These are phyloP conservation scores for Smutsia temminckii DNA, from an alignment of 2,797 vertebrate species.

Conservation along the genomic window DNA sequence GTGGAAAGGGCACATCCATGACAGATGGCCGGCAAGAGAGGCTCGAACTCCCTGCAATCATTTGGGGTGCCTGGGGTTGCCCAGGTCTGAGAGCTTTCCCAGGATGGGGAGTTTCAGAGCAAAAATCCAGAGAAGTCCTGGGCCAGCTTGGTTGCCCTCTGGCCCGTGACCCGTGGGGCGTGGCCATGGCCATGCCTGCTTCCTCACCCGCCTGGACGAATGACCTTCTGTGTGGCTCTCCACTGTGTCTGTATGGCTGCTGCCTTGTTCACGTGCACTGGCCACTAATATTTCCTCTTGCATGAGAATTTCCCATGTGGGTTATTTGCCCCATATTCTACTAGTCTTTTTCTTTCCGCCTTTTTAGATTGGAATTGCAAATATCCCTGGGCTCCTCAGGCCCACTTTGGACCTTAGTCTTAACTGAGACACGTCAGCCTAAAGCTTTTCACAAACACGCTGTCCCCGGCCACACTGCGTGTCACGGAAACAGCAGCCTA, in stretches of 20 bases:
- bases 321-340: background rate
- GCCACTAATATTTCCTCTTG: rapidly evolving
- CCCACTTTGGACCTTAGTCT: background rate
- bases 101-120: rapidly evolving
- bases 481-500: background rate
- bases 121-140: rapidly evolving
- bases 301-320: rapidly evolving
- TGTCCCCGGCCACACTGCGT: rapidly evolving
- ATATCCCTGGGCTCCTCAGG: background rate
- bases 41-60: rapidly evolving
- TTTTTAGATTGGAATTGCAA: background rate
- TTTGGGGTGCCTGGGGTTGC: rapidly evolving
- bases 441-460: background rate
- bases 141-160: too few relatives aligned
- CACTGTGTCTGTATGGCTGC: rapidly evolving
- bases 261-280: rapidly evolving
- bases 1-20: background rate
- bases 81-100: rapidly evolving
- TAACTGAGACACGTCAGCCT: background rate
- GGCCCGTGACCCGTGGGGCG: rapidly evolving
- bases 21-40: rapidly evolving
- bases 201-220: rapidly evolving
- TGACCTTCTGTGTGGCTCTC: rapidly evolving
- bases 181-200: too few relatives aligned
- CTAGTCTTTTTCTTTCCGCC: background rate